phyloP scores from a whole-genome alignment of 2,888 invertebrate genomes.

The Drosophila buzzatii region DNA sequence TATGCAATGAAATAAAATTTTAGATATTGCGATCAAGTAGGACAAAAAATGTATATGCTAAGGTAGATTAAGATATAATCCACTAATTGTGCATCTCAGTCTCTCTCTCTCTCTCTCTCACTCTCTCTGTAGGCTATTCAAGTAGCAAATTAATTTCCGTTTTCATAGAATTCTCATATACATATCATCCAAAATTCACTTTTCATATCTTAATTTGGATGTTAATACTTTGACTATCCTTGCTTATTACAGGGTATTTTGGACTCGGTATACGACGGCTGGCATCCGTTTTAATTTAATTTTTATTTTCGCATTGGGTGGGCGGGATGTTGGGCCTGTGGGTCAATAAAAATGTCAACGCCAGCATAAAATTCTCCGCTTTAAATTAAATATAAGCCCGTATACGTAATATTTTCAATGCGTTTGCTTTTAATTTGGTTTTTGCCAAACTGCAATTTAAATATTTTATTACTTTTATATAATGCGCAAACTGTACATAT shows the following conservation, averaged over 20 bases:
- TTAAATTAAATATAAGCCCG: constrained; percentile 61
- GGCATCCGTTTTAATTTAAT: background rate
- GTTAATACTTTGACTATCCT: background rate
- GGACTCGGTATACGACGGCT: too few species aligned
- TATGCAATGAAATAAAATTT: constrained; percentile 63
- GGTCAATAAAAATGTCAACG: constrained; percentile 74
- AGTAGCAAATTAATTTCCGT: too few species aligned
- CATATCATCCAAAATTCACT: background rate
- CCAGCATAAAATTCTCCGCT: constrained; percentile 58
- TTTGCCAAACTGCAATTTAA: constrained; percentile 46
- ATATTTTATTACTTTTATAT: constrained; percentile 64
- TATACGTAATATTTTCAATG: constrained; percentile 39
- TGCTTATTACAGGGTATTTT: constrained; percentile 1
- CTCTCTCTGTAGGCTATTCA: background rate
- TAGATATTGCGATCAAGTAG: constrained; percentile 36
- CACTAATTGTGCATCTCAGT: background rate
- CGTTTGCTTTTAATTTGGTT: constrained; percentile 37
- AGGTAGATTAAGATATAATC: background rate
- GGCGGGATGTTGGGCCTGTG: constrained; percentile 22
- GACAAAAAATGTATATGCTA: background rate
- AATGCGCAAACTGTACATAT: constrained; percentile 32
- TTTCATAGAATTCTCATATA: background rate
- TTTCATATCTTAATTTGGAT: background rate
- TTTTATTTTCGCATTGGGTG: constrained; percentile 14
- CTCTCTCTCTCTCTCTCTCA: too few species aligned